Conservation (phyloP, 2,113 vertebrate genomes). For the Morone saxatilis region DNA sequence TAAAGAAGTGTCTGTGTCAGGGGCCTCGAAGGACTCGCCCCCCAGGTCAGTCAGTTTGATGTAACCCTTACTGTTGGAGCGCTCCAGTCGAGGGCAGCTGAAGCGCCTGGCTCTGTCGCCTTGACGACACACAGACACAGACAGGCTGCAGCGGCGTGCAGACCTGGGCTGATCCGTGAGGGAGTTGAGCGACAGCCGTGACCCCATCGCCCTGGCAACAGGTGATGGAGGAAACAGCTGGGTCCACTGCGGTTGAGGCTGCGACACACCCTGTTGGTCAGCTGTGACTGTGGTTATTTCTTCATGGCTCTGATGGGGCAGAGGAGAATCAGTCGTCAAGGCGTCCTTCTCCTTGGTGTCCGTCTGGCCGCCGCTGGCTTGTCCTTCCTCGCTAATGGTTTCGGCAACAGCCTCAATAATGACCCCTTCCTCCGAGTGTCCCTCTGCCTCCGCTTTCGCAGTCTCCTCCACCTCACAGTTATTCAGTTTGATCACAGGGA, state of each 20-base stretch:
- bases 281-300: constrained; percentile 81
- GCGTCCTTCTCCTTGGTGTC: constrained; percentile 56
- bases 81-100: constrained; percentile 89
- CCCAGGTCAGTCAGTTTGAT: constrained; percentile 89
- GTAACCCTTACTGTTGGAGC: constrained; percentile 94
- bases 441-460: constrained; percentile 50
- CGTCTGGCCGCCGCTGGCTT: constrained; percentile 30
- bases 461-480: constrained; percentile 84
- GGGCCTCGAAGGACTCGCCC: constrained; percentile 89
- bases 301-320: constrained; percentile 56
- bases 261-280: constrained; percentile 81
- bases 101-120: constrained; percentile 83
- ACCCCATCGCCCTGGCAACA: constrained; percentile 75
- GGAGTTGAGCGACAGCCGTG: constrained; percentile 81
- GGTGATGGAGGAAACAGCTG: constrained; percentile 81
- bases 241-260: constrained; percentile 74
- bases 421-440: constrained; percentile 33
- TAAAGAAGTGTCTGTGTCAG: constrained; percentile 77
- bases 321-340: constrained; percentile 23
- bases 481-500: constrained; percentile 89
- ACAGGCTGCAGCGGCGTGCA: constrained; percentile 78
- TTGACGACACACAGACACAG: constrained; percentile 72
- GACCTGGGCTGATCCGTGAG: constrained; percentile 82
- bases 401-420: constrained; percentile 48
- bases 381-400: constrained; percentile 46